Percentiles rank a stretch among this genome's conserved stretches.
Conservation (phyloP, 2,113 vertebrate species). For the Melanotaenia duboulayi region DNA sequence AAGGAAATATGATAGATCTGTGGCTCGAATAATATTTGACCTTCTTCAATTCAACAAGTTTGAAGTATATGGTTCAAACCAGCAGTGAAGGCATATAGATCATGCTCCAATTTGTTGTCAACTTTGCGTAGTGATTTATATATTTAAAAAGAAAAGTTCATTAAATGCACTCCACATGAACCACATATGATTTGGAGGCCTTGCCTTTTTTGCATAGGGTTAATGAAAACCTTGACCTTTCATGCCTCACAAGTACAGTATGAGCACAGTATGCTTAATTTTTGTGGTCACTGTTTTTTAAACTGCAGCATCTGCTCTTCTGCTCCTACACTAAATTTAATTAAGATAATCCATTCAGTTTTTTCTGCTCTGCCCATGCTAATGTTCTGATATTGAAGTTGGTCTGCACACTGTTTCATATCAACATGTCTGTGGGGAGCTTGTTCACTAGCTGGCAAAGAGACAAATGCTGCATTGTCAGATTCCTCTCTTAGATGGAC, state of each 20-base stretch:
- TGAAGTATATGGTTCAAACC: slow-evolving; percentile 13
- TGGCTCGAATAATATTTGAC: too few species aligned
- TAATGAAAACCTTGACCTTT: slow-evolving; percentile 36
- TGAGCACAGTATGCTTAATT: not conserved
- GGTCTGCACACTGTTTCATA: slow-evolving; percentile 51
- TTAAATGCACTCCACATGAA: slow-evolving; percentile 4
- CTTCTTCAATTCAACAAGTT: not conserved
- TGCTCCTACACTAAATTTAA: slow-evolving; percentile 32
- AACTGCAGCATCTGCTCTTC: slow-evolving; percentile 8
- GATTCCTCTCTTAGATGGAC: slow-evolving; percentile 70
- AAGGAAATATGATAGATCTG: too few species aligned
- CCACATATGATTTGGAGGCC: not conserved
- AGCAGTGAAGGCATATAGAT: not conserved
- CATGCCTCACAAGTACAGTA: slow-evolving; percentile 9
- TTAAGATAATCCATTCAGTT: slow-evolving; percentile 42
- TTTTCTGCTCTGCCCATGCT: slow-evolving; percentile 48
- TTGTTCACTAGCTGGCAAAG: slow-evolving; percentile 66
- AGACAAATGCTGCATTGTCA: slow-evolving; percentile 77
- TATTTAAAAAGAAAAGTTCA: not conserved
- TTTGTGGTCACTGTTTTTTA: slow-evolving; percentile 1
- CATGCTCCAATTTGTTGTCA: slow-evolving; percentile 1
- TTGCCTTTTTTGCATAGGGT: slow-evolving; percentile 5
- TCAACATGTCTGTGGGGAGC: slow-evolving; percentile 57
- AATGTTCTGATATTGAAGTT: slow-evolving; percentile 54
- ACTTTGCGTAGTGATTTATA: not conserved